phyloP scores from a whole-genome alignment of 1,140 invertebrate species.

The Drosophila pachea region DNA sequence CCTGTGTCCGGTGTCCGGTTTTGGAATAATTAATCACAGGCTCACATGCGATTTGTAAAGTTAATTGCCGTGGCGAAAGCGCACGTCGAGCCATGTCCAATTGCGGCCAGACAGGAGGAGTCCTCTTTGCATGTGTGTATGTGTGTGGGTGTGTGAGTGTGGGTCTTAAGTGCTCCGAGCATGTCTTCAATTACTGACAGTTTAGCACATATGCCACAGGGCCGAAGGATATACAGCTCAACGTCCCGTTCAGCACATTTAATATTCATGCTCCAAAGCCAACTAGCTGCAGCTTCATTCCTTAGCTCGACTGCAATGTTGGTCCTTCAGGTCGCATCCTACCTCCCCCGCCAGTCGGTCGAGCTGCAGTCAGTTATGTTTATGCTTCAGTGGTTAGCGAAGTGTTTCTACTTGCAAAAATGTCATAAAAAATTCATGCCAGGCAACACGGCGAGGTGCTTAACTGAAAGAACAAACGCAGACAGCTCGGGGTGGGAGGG shows the following conservation, averaged over 20 bases:
- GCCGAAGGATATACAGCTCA: not conserved
- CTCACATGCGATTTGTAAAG: constrained; percentile 78
- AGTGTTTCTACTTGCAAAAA: constrained; percentile 53
- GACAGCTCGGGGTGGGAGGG: not conserved
- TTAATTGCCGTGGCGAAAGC: constrained; percentile 76
- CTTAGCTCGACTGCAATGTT: constrained; percentile 47
- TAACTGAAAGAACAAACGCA: constrained; percentile 22
- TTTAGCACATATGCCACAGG: constrained; percentile 63
- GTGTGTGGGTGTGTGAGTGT: not conserved
- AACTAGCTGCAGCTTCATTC: constrained; percentile 44
- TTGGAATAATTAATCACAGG: constrained; percentile 77
- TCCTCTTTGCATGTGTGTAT: not conserved
- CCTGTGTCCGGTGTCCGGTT: constrained; percentile 55
- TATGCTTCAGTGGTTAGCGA: constrained; percentile 31
- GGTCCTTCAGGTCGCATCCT: constrained; percentile 27
- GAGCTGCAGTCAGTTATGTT: constrained; percentile 16
- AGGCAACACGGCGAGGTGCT: constrained; percentile 45
- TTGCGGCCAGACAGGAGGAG: not conserved
- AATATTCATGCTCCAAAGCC: constrained; percentile 55
- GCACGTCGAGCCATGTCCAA: constrained; percentile 36
- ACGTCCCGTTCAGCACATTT: constrained; percentile 54
- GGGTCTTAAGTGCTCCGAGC: constrained; percentile 61
- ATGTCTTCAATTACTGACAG: constrained; percentile 71
- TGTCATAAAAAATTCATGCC: constrained; percentile 70
- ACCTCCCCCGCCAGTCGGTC: not conserved